Percentiles rank a stretch among this genome's conserved stretches.
Evolutionary conservation across 2,888 invertebrate species (phyloP).

Genomic region (Euplagia quadripunctaria): DNA sequence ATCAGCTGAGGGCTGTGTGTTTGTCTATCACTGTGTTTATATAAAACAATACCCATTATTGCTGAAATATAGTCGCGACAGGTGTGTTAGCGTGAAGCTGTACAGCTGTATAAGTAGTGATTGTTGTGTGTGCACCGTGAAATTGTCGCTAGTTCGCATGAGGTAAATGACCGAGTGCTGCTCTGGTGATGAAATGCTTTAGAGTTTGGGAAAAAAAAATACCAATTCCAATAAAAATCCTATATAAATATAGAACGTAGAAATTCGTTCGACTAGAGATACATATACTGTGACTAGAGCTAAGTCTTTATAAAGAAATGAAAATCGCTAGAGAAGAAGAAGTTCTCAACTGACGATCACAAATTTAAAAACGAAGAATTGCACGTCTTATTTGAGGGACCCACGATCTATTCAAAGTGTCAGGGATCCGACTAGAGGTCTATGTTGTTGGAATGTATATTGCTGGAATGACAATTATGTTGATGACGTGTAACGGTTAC

Average conservation of each 20-base stretch:
- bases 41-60: neutral
- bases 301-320: too few relatives aligned
- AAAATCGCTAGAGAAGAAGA: neutral
- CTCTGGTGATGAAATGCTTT: slow-evolving; percentile 4
- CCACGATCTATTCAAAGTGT: too few relatives aligned
- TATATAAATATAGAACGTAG: neutral
- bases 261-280: too few relatives aligned
- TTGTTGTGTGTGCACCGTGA: slow-evolving; percentile 55
- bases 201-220: neutral
- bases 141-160: slow-evolving; percentile 48
- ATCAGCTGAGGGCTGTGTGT: neutral
- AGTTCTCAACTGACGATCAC: neutral
- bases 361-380: neutral
- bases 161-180: slow-evolving; percentile 35
- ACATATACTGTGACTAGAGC: too few relatives aligned
- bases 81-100: slow-evolving; percentile 37
- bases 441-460: too few relatives aligned
- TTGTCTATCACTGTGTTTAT: neutral
- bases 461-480: too few relatives aligned
- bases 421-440: too few relatives aligned
- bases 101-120: slow-evolving; percentile 35
- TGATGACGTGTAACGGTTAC: too few relatives aligned
- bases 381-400: too few relatives aligned
- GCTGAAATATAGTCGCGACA: slow-evolving; percentile 35
- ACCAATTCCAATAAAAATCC: too few relatives aligned